A percentile compares a stretch with the other conserved stretches of the same genome.
phyloP scores from a whole-genome alignment of 92 coral and sea anemone genomes.

The Phymanthus crucifer region DNA sequence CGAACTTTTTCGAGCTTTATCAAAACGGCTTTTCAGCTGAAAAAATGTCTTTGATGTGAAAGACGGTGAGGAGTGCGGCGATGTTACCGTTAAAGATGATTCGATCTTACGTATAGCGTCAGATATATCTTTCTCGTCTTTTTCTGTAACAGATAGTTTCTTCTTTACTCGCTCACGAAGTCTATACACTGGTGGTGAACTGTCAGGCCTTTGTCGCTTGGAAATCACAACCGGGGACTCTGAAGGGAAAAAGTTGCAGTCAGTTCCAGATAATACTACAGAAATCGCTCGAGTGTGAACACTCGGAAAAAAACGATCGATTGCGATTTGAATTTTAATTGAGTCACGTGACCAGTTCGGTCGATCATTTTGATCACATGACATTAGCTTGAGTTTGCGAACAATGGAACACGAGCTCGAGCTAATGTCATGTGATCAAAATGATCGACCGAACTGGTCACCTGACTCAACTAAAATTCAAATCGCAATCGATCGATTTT shows the following conservation, averaged over 20 bases:
- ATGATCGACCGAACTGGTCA: too few relatives aligned
- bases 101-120: slow-evolving; percentile 81
- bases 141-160: slow-evolving; percentile 44
- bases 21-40: slow-evolving; percentile 66
- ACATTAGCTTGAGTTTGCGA: too few relatives aligned
- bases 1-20: slow-evolving; percentile 50
- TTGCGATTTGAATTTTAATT: too few relatives aligned
- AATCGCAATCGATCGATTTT: too few relatives aligned
- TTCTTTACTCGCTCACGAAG: slow-evolving; percentile 40
- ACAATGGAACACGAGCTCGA: too few relatives aligned
- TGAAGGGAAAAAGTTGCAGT: neutral
- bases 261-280: too few relatives aligned
- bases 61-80: slow-evolving; percentile 52
- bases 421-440: too few relatives aligned
- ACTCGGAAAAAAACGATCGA: too few relatives aligned
- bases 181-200: slow-evolving; percentile 44
- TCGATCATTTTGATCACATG: too few relatives aligned
- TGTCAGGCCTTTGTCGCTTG: slow-evolving; percentile 49
- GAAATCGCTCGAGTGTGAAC: too few relatives aligned
- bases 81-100: slow-evolving; percentile 46
- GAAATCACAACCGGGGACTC: slow-evolving; percentile 58
- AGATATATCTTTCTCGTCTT: slow-evolving; percentile 81
- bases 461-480: too few relatives aligned
- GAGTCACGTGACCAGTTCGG: too few relatives aligned
- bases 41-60: slow-evolving; percentile 64